Evolutionary conservation across 2,888 invertebrate species (phyloP), one percentile per base, ranked within the genome.

Genomic region (Imbricaverruca yamaguchii): DNA sequence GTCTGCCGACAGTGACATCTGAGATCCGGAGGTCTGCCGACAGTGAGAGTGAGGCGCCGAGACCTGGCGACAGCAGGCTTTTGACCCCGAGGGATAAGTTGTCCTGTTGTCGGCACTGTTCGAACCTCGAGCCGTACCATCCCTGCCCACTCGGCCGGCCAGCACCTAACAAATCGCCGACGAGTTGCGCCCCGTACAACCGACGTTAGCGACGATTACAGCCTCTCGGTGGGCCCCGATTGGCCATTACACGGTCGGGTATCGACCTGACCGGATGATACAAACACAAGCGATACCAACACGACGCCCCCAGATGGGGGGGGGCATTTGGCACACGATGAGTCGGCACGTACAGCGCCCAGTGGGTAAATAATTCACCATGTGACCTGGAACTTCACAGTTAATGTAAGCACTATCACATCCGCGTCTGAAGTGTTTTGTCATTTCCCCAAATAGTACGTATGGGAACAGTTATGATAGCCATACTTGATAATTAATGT

Each of bases 201-300:
- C n/a, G 67, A 67, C 67, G 67, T 67, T 67, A 67, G 67, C 67
- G 67, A 25, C 67, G 67, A 67, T 67, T 67, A 67, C 67, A 0
- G 67, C 25, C n/a, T 13, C n/a, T 67, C 10, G 7, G 8, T 7
- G 25, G 25, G 65, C 67, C 67, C n/a, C 67, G 25, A 67, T 67
- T 25, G 67, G 67, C 25, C 67, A 67, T 67, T 67, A 67, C 12
- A 61, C 25, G 9, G n/a, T 39, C 25, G 67, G 25, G 2, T 12
- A 67, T 67, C n/a, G 67, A 67, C 25, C 67, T 8, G n/a, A 12
- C 12, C 25, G 39, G 67, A 67, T 67, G 67, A n/a, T n/a, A 67
- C 67, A 67, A 67, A 67, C 67, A 67, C 25, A 39, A 39, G 39
- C 39, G 39, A 39, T 39, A 67, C 25, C 67, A 7, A 13, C 67